phyloP scores from a whole-genome alignment of 2,113 vertebrate species.

The Todiramphus chloris region DNA sequence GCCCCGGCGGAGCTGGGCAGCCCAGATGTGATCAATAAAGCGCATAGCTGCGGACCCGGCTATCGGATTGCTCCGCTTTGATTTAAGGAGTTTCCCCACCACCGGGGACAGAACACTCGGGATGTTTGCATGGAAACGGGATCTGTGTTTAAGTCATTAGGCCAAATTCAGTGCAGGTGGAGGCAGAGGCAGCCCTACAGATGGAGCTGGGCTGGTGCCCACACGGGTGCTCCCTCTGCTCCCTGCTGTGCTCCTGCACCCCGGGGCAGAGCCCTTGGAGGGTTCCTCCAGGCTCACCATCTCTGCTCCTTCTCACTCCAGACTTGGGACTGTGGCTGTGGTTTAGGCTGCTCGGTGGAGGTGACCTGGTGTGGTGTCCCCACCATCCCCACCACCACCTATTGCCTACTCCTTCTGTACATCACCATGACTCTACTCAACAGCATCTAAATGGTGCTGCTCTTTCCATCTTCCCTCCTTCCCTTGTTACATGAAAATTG shows the following conservation, averaged over 20 bases:
- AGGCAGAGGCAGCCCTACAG: background rate
- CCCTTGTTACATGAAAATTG: rapidly evolving
- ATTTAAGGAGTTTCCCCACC: slow-evolving; percentile 63
- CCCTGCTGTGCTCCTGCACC: rapidly evolving
- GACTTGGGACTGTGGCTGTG: background rate
- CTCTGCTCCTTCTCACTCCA: background rate
- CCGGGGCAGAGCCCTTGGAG: background rate
- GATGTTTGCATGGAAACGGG: slow-evolving; percentile 66
- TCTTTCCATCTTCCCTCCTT: background rate
- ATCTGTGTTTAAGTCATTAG: slow-evolving; percentile 67
- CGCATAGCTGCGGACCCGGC: background rate
- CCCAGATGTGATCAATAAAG: slow-evolving; percentile 66
- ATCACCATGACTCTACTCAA: rapidly evolving
- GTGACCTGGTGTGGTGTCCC: rapidly evolving
- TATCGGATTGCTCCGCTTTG: slow-evolving; percentile 31
- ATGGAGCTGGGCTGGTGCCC: background rate
- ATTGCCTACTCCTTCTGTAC: background rate
- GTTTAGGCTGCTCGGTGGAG: background rate
- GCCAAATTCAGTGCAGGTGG: slow-evolving; percentile 65
- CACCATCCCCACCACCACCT: background rate
- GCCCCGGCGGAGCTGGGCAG: background rate
- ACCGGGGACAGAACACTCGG: slow-evolving; percentile 43
- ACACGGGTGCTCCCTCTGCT: rapidly evolving
- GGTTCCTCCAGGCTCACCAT: background rate
- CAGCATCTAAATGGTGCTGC: rapidly evolving